A percentile compares a stretch with the other conserved stretches of the same genome.
phyloP scores from a whole-genome alignment of 2,797 vertebrate species.

The Craterocephalus amniculus region DNA sequence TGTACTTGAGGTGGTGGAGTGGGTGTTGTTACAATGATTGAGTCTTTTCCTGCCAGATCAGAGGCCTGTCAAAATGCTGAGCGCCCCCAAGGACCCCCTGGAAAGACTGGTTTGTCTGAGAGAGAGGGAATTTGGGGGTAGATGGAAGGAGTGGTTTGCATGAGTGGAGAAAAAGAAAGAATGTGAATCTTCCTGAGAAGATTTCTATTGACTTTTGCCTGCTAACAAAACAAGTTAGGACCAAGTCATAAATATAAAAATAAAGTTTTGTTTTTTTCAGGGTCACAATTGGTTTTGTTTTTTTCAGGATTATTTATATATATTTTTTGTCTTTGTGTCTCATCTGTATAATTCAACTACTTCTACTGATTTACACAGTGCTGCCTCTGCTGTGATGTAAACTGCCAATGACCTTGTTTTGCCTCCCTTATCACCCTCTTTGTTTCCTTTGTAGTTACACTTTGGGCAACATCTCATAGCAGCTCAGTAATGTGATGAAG shows the following conservation, averaged over 20 bases:
- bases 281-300: conserved; percentile 19
- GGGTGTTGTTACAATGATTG: conserved; percentile 77
- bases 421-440: conserved; percentile 54
- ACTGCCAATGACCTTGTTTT: conserved; percentile 79
- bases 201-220: conserved; percentile 5
- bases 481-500: conserved; percentile 49
- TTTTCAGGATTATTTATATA: conserved; percentile 61
- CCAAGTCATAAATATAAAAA: background rate
- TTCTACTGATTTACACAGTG: conserved; percentile 39
- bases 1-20: conserved; percentile 60
- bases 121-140: conserved; percentile 27
- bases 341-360: conserved; percentile 10
- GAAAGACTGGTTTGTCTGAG: conserved; percentile 64
- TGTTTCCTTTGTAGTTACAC: conserved; percentile 72
- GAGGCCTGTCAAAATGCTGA: conserved; percentile 72
- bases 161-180: conserved; percentile 18
- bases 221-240: background rate
- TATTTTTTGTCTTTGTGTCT: conserved; percentile 33
- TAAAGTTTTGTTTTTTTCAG: conserved; percentile 7
- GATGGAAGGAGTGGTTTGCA: conserved; percentile 40
- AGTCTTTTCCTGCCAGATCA: conserved; percentile 79
- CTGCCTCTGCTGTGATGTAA: conserved; percentile 66
- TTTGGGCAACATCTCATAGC: conserved; percentile 65
- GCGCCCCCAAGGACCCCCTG: conserved; percentile 65
- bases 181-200: conserved; percentile 31